phyloP scores from a whole-genome alignment of 2,797 vertebrate species.

The Pteropus rufus region DNA sequence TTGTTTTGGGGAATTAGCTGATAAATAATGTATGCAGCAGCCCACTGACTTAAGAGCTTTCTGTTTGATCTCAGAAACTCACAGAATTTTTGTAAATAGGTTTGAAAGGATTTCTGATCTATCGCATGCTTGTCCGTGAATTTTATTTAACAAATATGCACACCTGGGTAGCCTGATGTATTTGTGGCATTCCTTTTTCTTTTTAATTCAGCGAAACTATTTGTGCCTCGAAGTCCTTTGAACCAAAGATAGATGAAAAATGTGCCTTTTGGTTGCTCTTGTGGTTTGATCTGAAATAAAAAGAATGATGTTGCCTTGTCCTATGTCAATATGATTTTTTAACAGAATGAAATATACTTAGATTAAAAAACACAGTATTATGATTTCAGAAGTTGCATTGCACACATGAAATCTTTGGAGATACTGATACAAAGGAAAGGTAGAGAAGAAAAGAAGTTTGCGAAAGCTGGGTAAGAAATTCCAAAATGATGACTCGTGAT shows the following conservation, averaged over 20 bases:
- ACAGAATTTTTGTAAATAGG: not conserved
- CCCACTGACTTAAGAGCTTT: not conserved
- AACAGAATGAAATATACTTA: conserved; percentile 24
- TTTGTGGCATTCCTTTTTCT: not conserved
- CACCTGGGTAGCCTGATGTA: not conserved
- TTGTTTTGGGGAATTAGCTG: not conserved
- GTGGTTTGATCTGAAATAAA: conserved; percentile 37
- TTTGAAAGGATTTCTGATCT: not conserved
- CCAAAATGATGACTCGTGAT: not conserved
- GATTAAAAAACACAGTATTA: not conserved
- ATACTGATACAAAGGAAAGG: conserved; percentile 26
- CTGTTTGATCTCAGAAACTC: not conserved
- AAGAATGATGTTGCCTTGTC: conserved; percentile 22
- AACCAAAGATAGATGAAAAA: conserved; percentile 19
- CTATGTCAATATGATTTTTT: conserved; percentile 46
- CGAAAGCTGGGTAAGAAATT: not conserved
- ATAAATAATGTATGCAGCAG: not conserved
- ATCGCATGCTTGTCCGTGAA: not conserved
- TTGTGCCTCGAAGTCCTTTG: conserved; percentile 20
- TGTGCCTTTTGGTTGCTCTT: not conserved
- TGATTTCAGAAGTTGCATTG: not conserved
- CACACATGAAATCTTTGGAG: conserved; percentile 16
- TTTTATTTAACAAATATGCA: not conserved
- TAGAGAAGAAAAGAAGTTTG: not conserved
- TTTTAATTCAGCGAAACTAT: not conserved